Conservation (phyloP, 2,113 vertebrate genomes). For the Phalacrocorax aristotelis region DNA sequence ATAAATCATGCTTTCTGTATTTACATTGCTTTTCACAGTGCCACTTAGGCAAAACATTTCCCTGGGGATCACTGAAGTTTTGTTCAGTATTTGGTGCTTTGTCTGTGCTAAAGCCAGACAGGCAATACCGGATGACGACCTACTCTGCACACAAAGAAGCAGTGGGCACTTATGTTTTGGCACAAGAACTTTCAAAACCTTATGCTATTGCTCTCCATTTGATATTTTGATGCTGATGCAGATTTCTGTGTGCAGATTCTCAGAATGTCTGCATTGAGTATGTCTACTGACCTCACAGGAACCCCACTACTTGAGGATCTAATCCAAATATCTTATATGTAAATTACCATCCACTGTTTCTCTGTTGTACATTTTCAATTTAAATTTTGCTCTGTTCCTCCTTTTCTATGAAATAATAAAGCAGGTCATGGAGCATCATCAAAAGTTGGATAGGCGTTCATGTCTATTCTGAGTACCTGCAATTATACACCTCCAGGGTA, state of each 20-base stretch:
- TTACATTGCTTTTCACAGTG: background rate
- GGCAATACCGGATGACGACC: background rate
- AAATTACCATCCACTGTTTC: background rate
- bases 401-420: background rate
- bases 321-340: background rate
- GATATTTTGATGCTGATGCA: background rate
- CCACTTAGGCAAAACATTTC: background rate
- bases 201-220: background rate
- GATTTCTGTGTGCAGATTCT: background rate
- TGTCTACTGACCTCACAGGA: background rate
- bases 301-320: background rate
- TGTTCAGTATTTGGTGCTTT: background rate
- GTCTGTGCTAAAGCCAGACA: background rate
- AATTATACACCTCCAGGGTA: conserved; percentile 3
- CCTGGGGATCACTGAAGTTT: background rate
- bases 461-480: conserved; percentile 25
- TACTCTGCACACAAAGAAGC: background rate
- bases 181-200: background rate
- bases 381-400: background rate
- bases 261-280: background rate
- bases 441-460: background rate
- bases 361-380: background rate
- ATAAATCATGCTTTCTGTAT: background rate
- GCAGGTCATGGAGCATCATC: background rate
- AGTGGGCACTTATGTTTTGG: fast-evolving